phyloP scores from a whole-genome alignment of 2,888 invertebrate genomes.

The Dichetophora obliterata region DNA sequence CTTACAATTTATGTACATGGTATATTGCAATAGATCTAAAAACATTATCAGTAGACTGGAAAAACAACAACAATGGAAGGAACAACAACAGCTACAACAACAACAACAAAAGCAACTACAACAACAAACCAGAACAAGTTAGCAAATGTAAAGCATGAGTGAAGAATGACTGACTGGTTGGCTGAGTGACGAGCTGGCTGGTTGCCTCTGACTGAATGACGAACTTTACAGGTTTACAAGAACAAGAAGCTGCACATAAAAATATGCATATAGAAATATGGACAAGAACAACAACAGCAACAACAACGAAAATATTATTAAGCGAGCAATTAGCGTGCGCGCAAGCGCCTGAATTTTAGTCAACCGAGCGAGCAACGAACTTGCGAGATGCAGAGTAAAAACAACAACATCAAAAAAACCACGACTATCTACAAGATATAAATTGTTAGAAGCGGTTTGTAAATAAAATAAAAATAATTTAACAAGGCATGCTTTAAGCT shows the following conservation, averaged over 20 bases:
- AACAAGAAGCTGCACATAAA: constrained; percentile 1
- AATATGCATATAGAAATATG: neutral
- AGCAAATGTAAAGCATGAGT: neutral
- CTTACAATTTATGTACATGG: neutral
- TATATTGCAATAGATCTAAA: neutral
- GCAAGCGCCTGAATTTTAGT: neutral
- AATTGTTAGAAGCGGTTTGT: constrained; percentile 7
- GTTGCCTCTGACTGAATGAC: constrained; percentile 4
- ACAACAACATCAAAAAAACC: neutral
- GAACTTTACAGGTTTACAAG: constrained; percentile 5
- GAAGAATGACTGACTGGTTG: neutral
- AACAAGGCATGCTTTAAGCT: neutral
- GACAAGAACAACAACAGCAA: neutral
- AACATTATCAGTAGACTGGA: neutral
- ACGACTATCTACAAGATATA: neutral
- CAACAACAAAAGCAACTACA: constrained; percentile 26
- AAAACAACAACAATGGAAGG: neutral
- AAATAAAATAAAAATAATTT: neutral
- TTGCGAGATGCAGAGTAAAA: neutral
- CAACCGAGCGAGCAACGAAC: constrained; percentile 9
- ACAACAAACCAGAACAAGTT: constrained; percentile 12
- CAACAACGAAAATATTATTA: constrained; percentile 20
- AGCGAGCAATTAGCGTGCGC: constrained; percentile 19
- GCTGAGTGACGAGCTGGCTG: neutral
- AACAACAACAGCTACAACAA: too few relatives aligned